A percentile compares a stretch with the other conserved stretches of the same genome.
phyloP scores from a whole-genome alignment of 2,797 vertebrate genomes.

The Eulemur rubriventer region DNA sequence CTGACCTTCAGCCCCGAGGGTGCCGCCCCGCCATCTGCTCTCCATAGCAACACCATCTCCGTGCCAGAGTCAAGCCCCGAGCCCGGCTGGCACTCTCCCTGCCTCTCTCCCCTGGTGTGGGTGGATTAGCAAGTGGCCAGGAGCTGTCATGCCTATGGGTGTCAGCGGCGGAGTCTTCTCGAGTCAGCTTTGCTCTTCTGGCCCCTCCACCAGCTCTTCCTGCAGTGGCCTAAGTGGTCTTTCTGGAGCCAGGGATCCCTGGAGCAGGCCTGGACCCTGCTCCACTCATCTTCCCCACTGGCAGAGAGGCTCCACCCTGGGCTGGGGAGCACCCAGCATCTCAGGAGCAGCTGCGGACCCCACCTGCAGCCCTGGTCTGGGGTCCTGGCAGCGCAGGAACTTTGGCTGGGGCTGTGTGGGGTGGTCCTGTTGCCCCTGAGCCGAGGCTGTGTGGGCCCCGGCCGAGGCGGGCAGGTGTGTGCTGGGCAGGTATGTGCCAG shows the following conservation, averaged over 20 bases:
- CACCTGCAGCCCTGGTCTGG: not conserved
- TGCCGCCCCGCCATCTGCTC: not conserved
- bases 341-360: not conserved
- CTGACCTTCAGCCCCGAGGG: not conserved
- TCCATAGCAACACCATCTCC: not conserved
- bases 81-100: not conserved
- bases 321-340: not conserved
- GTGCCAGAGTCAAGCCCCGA: too few relatives aligned
- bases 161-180: not conserved
- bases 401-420: not conserved
- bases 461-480: not conserved
- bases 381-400: not conserved
- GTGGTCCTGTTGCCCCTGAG: not conserved
- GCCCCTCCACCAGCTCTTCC: not conserved
- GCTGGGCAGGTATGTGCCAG: not conserved
- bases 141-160: not conserved
- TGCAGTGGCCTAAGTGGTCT: not conserved
- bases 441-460: not conserved
- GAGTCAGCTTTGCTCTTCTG: conserved; percentile 3
- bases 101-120: too few relatives aligned
- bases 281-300: not conserved
- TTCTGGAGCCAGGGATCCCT: not conserved
- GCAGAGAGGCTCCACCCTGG: not conserved
- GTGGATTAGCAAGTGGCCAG: not conserved
- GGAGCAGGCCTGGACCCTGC: not conserved